Evolutionary conservation across 2,797 vertebrate genomes (phyloP).

Genomic region (Decapterus maruadsi): DNA sequence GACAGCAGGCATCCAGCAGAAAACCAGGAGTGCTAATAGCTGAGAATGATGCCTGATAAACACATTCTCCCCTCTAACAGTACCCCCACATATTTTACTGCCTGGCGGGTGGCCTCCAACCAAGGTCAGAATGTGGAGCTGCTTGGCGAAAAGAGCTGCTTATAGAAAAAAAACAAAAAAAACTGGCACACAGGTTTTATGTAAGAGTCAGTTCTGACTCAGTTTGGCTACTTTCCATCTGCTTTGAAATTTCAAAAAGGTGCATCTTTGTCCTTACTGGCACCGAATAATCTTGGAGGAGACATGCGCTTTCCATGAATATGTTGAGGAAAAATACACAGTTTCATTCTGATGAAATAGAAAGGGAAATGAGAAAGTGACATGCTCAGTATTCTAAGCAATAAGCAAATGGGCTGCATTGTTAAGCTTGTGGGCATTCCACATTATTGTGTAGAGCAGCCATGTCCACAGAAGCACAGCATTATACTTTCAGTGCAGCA

Average conservation of each 20-base stretch:
- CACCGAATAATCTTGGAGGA: constrained; percentile 12
- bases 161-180: constrained; percentile 15
- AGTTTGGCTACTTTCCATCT: constrained; percentile 57
- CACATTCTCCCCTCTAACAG: constrained; percentile 47
- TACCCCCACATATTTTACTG: constrained; percentile 56
- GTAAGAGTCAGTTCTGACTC: constrained; percentile 44
- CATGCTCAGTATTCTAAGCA: not conserved
- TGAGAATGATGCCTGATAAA: constrained; percentile 75
- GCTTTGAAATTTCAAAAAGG: constrained; percentile 63
- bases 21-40: constrained; percentile 68
- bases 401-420: constrained; percentile 19
- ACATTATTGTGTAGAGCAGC: constrained; percentile 19
- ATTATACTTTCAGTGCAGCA: constrained; percentile 50
- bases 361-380: constrained; percentile 11
- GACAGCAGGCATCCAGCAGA: constrained; percentile 74
- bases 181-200: constrained; percentile 40
- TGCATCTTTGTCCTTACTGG: constrained; percentile 42
- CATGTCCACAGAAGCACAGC: constrained; percentile 25
- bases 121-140: constrained; percentile 71
- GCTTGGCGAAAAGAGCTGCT: constrained; percentile 58
- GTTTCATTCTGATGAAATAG: constrained; percentile 10
- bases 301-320: constrained; percentile 35
- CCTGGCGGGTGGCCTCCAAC: constrained; percentile 59
- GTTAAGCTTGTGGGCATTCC: constrained; percentile 1
- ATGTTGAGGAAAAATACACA: constrained; percentile 3